Base-by-base conservation (phyloP, 2,888 invertebrate species). In the Tillus elongatus region DNA sequence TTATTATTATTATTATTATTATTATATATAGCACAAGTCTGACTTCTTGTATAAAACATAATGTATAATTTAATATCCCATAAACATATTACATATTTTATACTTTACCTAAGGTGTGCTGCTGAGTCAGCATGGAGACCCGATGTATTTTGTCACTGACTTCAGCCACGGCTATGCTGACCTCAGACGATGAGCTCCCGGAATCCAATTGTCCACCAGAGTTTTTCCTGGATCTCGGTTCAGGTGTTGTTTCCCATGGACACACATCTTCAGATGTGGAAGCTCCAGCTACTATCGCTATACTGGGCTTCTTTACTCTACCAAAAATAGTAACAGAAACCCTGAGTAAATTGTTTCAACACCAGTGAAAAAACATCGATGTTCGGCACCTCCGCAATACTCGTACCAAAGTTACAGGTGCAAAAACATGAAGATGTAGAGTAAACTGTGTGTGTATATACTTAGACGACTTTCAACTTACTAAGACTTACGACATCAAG, bases 171-270 rank as follows among this genome's bases (percentile, higher is more conserved):
- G 69, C 69, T 30, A 71, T 68, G 58, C 80, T 80, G 43, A 82
- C 74, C 59, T 86, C 85, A 12, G 83, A 82, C 8, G 81, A 80
- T n/a, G 81, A 81, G 56, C 78, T 77, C 54, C 76, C 79, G 10
- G 80, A 81, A 61, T 82, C 81, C 30, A 81, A 64, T 50, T 73
- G 73, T 9, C 73, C 67, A 3, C 81, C 80, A 60, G 37, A 56
- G 59, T 2, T 58, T 58, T 35, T 64, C 64, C 3, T 64, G 60
- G 9, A 47, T 47, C 48, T 46, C 46, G 28, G 50, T 47, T 12
- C 42, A 24, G 33, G 46, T 42, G 14, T 68, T 69, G 63, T 66
- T 35, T 67, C 75, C 75, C 75, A 76, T 8, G 75, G 75, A 51
- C 75, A 76, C 15, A 75, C 70, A 50, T 74, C 74, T 63, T 73